Evolutionary conservation across 2,797 vertebrate genomes (phyloP).

Genomic region (Arrhamphus sclerolepis): DNA sequence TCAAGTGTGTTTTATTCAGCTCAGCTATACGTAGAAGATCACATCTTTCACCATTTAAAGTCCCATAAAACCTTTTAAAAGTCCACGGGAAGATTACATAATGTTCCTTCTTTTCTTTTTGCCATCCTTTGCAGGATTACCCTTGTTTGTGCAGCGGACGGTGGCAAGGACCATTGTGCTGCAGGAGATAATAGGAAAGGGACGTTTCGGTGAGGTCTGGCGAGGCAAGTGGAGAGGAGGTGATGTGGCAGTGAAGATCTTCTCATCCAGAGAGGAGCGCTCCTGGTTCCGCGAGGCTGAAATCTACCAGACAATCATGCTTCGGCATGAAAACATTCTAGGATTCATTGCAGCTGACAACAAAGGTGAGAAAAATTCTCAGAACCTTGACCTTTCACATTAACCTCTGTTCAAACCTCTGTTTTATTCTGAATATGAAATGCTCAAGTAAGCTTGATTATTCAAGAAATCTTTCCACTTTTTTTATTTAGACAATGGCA

Average conservation of each 20-base stretch:
- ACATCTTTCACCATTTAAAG: too few relatives aligned
- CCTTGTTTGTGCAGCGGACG: slow-evolving; percentile 94
- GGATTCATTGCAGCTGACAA: slow-evolving; percentile 98
- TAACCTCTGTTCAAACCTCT: neutral
- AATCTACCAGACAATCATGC: slow-evolving; percentile 98
- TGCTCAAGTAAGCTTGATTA: too few relatives aligned
- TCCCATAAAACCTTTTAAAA: too few relatives aligned
- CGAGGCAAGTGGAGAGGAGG: slow-evolving; percentile 95
- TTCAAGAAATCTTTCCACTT: too few relatives aligned
- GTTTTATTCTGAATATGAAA: neutral
- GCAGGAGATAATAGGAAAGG: slow-evolving; percentile 98
- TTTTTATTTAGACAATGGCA: slow-evolving; percentile 89
- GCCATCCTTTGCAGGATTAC: slow-evolving; percentile 83
- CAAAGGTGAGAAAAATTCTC: slow-evolving; percentile 83
- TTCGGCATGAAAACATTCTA: slow-evolving; percentile 97
- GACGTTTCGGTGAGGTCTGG: slow-evolving; percentile 98
- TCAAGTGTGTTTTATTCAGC: too few relatives aligned
- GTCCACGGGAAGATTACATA: neutral
- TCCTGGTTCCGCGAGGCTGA: slow-evolving; percentile 99
- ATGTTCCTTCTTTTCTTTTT: neutral
- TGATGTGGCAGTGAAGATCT: slow-evolving; percentile 97
- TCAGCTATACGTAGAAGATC: too few relatives aligned
- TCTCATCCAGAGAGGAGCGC: slow-evolving; percentile 96
- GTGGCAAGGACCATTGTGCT: slow-evolving; percentile 96
- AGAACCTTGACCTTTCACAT: neutral